A percentile compares a stretch with the other conserved stretches of the same genome.
Conservation (phyloP, 2,888 invertebrate species). For the Leptinotarsa haldemani region DNA sequence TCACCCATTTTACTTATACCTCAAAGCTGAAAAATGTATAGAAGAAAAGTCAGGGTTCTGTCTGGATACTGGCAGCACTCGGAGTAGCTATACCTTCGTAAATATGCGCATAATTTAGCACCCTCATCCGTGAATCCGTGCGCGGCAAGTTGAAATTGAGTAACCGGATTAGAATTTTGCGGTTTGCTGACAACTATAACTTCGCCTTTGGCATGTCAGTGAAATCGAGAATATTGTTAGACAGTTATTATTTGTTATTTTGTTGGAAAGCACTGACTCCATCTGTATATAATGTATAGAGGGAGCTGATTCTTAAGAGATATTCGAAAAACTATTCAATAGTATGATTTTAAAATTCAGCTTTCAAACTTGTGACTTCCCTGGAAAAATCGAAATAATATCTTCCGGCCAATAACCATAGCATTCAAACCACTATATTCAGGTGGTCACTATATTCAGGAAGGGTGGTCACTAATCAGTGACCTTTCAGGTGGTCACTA, state of each 20-base stretch:
- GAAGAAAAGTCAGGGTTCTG: slow-evolving; percentile 1
- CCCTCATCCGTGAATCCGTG: slow-evolving; percentile 19
- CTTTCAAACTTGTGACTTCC: too few relatives aligned
- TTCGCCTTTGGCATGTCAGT: slow-evolving; percentile 6
- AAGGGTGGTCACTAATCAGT: too few relatives aligned
- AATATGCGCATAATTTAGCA: slow-evolving; percentile 26
- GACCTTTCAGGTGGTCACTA: too few relatives aligned
- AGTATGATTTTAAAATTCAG: too few relatives aligned
- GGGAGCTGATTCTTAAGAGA: too few relatives aligned
- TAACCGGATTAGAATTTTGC: slow-evolving; percentile 14
- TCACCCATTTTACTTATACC: too few relatives aligned
- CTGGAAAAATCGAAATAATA: too few relatives aligned
- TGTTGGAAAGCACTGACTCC: background rate
- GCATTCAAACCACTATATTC: too few relatives aligned
- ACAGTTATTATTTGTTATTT: background rate
- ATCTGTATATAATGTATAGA: too few relatives aligned
- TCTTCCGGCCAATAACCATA: too few relatives aligned
- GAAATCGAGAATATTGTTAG: background rate
- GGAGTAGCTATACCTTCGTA: background rate
- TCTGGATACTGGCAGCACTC: background rate
- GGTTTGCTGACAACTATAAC: slow-evolving; percentile 15
- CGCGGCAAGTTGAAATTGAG: slow-evolving; percentile 3
- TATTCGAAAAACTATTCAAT: too few relatives aligned
- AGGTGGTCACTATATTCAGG: too few relatives aligned
- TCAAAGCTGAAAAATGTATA: background rate